These are phyloP conservation scores for Sinocyclocheilus anophthalmus DNA, from an alignment of 2,113 vertebrate genomes.

Conservation along the genomic window DNA sequence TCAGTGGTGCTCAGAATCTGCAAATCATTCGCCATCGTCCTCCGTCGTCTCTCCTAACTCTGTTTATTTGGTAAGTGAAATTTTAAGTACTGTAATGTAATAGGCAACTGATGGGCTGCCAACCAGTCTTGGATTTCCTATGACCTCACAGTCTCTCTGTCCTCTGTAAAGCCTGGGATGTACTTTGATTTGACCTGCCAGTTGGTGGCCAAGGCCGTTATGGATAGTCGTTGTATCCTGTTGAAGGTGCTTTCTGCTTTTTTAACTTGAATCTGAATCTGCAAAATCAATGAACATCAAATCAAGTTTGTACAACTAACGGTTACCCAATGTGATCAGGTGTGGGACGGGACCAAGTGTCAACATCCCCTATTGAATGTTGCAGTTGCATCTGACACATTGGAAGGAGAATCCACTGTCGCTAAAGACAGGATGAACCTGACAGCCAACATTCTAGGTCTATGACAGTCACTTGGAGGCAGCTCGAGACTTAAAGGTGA, in stretches of 20 bases:
- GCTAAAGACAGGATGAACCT: conserved; percentile 73
- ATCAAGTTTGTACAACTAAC: too few relatives aligned
- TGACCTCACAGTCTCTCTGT: conserved; percentile 69
- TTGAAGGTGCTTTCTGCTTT: too few relatives aligned
- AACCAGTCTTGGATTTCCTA: conserved; percentile 60
- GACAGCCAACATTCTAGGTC: conserved; percentile 79
- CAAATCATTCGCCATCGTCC: too few relatives aligned
- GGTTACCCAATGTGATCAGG: too few relatives aligned
- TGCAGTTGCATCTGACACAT: conserved; percentile 67
- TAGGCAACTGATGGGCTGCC: conserved; percentile 69
- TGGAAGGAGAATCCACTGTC: conserved; percentile 76
- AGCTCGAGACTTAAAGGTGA: conserved; percentile 86
- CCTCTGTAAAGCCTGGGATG: conserved; percentile 76
- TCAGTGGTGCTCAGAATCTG: too few relatives aligned
- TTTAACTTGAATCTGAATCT: too few relatives aligned
- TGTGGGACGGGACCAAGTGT: conserved; percentile 88
- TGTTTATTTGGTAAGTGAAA: too few relatives aligned
- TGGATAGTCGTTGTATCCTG: conserved; percentile 85
- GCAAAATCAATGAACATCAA: too few relatives aligned
- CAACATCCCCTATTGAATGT: conserved; percentile 79
- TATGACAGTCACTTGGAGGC: conserved; percentile 88
- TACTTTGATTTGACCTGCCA: conserved; percentile 94
- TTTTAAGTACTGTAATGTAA: too few relatives aligned
- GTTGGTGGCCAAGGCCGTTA: conserved; percentile 85
- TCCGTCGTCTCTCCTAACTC: too few relatives aligned